Evolutionary conservation across 2,113 vertebrate genomes (phyloP), one percentile per base, ranked within the genome.

Genomic region (Taurulus bubalis): DNA sequence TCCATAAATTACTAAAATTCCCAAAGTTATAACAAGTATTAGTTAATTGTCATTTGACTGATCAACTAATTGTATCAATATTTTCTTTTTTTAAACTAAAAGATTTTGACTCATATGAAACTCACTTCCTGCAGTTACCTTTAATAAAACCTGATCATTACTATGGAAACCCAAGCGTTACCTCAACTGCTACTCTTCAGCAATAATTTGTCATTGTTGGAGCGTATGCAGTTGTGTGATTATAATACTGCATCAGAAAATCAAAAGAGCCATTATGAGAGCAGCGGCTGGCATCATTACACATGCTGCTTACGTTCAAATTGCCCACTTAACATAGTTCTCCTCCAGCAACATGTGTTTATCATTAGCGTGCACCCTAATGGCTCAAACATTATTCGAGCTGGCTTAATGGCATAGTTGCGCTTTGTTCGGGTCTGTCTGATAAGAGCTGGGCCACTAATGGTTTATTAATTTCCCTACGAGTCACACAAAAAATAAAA

Each of bases 281-380:
- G 87, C 71, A 80, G 74, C 75, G 89, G 78, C 89, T 87, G 89
- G 83, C 90, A 88, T 85, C 94, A 93, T 92, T 94, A 95, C 92
- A 91, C 91, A 79, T 91, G 91, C 93, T 92, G 91, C 93, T 92
- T 90, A 88, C 92, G 86, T 94, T 94, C 88, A 94, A 95, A 95
- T 94, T 93, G 93, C 85, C 92, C 93, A 94, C 92, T 94, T 94
- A 94, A 91, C 94, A 95, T 94, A 92, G 91, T 93, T 94, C 91
- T 92, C 77, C 89, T 88, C 81, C 86, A 86, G 91, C 86, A 93
- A 93, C 95, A 96, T 95, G 93, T 96, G 95, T 94, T 94, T 91
- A 93, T 91, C 93, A 94, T 96, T 95, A 95, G 91, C 90, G n/a
- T 76, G 90, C 72, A 62, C 80, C 67, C 90, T 95, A 95, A 96